Evolutionary conservation across 1,140 invertebrate genomes (phyloP), one percentile per base, ranked within the genome.

Genomic region (Dolichoris vasculosae): DNA sequence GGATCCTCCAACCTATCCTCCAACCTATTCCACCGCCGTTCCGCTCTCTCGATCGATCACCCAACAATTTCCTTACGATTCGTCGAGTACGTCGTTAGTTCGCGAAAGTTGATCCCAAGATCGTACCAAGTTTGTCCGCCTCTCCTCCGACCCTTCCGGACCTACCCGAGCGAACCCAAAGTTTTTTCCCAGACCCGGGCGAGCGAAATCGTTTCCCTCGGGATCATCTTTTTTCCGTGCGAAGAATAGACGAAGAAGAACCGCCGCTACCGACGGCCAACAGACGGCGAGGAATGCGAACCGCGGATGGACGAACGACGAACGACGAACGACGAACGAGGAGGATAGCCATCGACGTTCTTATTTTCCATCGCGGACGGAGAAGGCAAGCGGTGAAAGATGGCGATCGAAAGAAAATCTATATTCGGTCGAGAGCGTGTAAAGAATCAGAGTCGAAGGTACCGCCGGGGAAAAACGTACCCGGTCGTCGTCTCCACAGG

Each of bases 241-340:
- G 15, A 6, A 3, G 67, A 20, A 69, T 69, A 20, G 67, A 30
- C 1, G 67, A 23, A 23, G 67, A 38, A 67, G 20, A 67, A 15
- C 30, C 64, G 30, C 46, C 6, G 30, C 73, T 6, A 30, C 15
- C n/a, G n/a, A n/a, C n/a, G n/a, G n/a, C n/a, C n/a, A n/a, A 20
- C 17, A 38, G 48, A 11, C 48, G 46, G 9, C 35, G 51, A 55
- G 26, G 35, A 78, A 78, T 73, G 69, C 38, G 20, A 73, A 71
- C 9, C 26, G 23, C 20, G 40, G 35, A 43, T 73, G 6, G 38
- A 15, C 83, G 86, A 88, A n/a, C n/a, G n/a, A n/a, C n/a, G n/a
- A n/a, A n/a, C n/a, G n/a, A n/a, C n/a, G n/a, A n/a, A n/a, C n/a
- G 38, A 15, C 83, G 86, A 88, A 75, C 40, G 81, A 86, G 78